Percentiles rank a stretch among this genome's conserved stretches.
These are phyloP conservation scores for Clarias pachynema DNA, from an alignment of 2,797 vertebrate genomes.

Conservation along the genomic window DNA sequence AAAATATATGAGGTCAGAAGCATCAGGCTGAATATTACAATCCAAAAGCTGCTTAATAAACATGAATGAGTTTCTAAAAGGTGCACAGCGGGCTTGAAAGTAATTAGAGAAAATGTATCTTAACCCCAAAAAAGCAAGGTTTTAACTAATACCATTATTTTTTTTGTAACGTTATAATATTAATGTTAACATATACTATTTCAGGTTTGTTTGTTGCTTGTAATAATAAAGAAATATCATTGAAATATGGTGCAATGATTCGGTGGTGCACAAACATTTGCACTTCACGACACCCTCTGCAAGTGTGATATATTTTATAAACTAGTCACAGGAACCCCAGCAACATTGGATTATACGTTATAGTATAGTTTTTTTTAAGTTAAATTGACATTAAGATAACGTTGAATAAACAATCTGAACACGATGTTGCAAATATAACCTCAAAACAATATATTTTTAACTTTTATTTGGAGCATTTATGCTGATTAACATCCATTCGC, in stretches of 20 bases:
- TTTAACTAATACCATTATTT: not conserved
- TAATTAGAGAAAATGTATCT: not conserved
- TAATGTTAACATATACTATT: not conserved
- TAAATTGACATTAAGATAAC: too few relatives aligned
- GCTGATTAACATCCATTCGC: too few relatives aligned
- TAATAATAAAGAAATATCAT: not conserved
- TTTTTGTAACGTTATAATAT: not conserved
- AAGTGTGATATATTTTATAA: not conserved
- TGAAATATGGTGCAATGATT: not conserved
- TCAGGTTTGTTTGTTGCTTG: not conserved
- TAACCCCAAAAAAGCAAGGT: not conserved
- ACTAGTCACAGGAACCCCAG: not conserved
- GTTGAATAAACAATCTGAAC: too few relatives aligned
- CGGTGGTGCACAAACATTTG: not conserved
- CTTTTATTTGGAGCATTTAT: too few relatives aligned
- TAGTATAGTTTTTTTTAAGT: too few relatives aligned
- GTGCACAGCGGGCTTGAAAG: not conserved
- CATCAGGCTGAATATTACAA: not conserved
- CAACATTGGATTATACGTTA: too few relatives aligned
- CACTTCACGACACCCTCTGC: not conserved
- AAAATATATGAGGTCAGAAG: not conserved
- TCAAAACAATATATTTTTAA: too few relatives aligned
- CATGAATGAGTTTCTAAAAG: not conserved
- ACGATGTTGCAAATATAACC: too few relatives aligned
- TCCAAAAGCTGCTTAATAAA: not conserved